phyloP scores from a whole-genome alignment of 2,888 invertebrate species.

The Netelia virgata region DNA sequence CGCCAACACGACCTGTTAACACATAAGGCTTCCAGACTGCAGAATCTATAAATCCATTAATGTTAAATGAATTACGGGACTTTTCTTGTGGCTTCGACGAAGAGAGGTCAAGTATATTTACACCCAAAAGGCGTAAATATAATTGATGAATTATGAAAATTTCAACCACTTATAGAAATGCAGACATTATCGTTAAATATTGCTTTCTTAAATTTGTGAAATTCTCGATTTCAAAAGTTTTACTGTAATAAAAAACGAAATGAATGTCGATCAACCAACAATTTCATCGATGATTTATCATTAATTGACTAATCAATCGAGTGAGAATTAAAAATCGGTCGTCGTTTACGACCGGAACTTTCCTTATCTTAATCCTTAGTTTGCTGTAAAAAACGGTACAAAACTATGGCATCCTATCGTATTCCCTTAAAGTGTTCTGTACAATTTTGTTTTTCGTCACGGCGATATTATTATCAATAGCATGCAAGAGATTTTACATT shows the following conservation, averaged over 20 bases:
- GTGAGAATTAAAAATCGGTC: slow-evolving; percentile 17
- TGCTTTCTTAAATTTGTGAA: no score
- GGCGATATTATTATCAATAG: background rate
- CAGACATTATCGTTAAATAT: no score
- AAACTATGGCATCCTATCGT: slow-evolving; percentile 24
- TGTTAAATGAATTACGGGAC: slow-evolving; percentile 68
- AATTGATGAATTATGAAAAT: background rate
- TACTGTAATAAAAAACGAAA: no score
- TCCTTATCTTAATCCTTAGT: slow-evolving; percentile 5
- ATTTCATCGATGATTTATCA: no score
- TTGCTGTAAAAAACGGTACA: slow-evolving; percentile 46
- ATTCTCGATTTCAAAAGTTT: no score
- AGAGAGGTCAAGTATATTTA: slow-evolving; percentile 53
- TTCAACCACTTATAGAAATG: no score
- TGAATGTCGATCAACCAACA: no score
- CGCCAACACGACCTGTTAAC: slow-evolving; percentile 7
- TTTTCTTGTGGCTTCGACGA: slow-evolving; percentile 64
- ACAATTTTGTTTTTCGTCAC: background rate
- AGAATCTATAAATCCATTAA: slow-evolving; percentile 62
- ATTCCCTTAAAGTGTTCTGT: slow-evolving; percentile 3
- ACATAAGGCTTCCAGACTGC: slow-evolving; percentile 63
- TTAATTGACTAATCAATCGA: no score
- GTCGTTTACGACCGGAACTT: background rate
- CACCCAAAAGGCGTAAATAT: background rate
- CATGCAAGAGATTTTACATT: slow-evolving; percentile 18